Evolutionary conservation across 1,140 invertebrate species (phyloP).

Genomic region (Heliconius eleuchia): DNA sequence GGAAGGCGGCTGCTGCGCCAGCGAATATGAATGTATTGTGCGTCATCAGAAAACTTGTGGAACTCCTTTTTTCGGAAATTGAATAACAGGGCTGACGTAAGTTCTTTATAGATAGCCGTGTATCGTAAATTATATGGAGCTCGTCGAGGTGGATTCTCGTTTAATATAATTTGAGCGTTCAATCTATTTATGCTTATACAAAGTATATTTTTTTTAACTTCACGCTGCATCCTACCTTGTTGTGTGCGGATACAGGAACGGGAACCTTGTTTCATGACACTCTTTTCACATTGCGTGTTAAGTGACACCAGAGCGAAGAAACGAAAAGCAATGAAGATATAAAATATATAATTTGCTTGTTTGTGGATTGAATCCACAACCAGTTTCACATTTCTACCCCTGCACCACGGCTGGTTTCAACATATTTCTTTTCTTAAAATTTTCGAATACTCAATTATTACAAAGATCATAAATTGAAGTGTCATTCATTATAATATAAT

Average conservation of each 20-base stretch:
- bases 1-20: conserved; percentile 53
- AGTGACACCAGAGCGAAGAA: too few relatives aligned
- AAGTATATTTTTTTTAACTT: not conserved
- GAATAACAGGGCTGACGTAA: conserved; percentile 23
- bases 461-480: not conserved
- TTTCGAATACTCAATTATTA: not conserved
- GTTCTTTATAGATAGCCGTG: conserved; percentile 20
- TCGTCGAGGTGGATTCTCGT: not conserved
- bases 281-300: too few relatives aligned
- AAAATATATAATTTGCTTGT: too few relatives aligned
- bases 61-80: conserved; percentile 37
- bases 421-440: not conserved
- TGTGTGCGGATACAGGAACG: too few relatives aligned
- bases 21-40: conserved; percentile 55
- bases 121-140: conserved; percentile 3
- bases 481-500: not conserved
- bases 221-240: too few relatives aligned
- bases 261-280: too few relatives aligned
- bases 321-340: too few relatives aligned
- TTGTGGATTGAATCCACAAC: too few relatives aligned
- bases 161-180: not conserved
- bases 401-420: too few relatives aligned
- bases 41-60: conserved; percentile 54
- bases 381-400: too few relatives aligned
- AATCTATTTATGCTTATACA: not conserved